phyloP scores from a whole-genome alignment of 2,888 invertebrate species.

The Lacanobia oleracea region DNA sequence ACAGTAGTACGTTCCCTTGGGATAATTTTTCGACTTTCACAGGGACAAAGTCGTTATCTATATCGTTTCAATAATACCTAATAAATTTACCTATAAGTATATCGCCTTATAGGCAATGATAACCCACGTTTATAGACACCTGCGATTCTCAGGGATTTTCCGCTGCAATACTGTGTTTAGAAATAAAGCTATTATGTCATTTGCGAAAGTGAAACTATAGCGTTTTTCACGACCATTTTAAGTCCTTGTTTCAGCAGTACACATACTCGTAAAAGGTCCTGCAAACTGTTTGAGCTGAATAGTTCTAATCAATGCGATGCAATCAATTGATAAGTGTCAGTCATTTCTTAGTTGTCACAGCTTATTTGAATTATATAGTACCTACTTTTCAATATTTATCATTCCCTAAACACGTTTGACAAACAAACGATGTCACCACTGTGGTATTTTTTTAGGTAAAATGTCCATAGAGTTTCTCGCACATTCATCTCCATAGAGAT shows the following conservation, averaged over 20 bases:
- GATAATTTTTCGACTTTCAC: background rate
- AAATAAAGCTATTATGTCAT: background rate
- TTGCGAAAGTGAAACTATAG: background rate
- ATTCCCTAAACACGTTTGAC: too few relatives aligned
- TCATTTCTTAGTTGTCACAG: too few relatives aligned
- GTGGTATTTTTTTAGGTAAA: too few relatives aligned
- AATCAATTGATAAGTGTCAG: too few relatives aligned
- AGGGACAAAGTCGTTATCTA: background rate
- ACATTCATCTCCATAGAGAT: too few relatives aligned
- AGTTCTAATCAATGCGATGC: background rate
- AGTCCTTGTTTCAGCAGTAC: background rate
- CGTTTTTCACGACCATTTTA: background rate
- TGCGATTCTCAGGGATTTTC: background rate
- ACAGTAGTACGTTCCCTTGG: too few relatives aligned
- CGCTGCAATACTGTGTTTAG: background rate
- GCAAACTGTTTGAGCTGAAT: background rate
- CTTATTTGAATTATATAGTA: too few relatives aligned
- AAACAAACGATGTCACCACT: too few relatives aligned
- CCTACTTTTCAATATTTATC: too few relatives aligned
- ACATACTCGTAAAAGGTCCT: too few relatives aligned
- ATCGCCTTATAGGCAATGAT: background rate
- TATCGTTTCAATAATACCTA: background rate
- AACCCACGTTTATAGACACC: background rate
- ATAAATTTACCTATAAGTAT: background rate
- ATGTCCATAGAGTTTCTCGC: too few relatives aligned